These are phyloP conservation scores for Chloebia gouldiae DNA, from an alignment of 2,113 vertebrate species.

Conservation along the genomic window DNA sequence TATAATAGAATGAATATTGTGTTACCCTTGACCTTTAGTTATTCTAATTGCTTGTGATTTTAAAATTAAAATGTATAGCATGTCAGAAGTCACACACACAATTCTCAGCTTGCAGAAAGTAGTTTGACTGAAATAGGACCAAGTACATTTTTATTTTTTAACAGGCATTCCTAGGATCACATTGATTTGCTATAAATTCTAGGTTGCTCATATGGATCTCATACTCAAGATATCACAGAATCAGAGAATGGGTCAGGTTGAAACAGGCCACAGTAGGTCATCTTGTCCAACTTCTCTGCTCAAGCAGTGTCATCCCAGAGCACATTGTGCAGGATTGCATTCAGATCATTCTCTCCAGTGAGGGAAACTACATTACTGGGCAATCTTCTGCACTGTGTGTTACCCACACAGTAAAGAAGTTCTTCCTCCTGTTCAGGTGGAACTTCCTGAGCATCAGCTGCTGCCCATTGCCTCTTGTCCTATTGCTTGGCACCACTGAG, in stretches of 20 bases:
- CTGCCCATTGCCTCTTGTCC: neutral
- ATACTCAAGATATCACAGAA: neutral
- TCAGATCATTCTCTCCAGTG: neutral
- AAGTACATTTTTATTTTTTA: neutral
- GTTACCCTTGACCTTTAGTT: neutral
- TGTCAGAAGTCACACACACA: neutral
- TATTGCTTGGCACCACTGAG: neutral
- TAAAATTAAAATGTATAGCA: neutral
- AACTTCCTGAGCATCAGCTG: neutral
- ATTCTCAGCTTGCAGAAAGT: neutral
- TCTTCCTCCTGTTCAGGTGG: neutral
- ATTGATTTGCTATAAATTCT: neutral
- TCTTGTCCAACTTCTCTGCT: neutral
- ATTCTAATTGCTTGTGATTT: neutral
- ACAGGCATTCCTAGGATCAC: neutral
- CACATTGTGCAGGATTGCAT: neutral
- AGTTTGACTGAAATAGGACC: neutral
- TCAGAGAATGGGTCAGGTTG: neutral
- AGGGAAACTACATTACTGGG: neutral
- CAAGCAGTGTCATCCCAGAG: fast-evolving
- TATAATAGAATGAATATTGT: neutral
- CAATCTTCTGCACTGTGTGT: too few relatives aligned
- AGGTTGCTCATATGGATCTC: neutral
- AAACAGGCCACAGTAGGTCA: fast-evolving
- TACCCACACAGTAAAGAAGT: neutral